Conservation (phyloP, 2,888 invertebrate species). For the Crossocerus cetratus region DNA sequence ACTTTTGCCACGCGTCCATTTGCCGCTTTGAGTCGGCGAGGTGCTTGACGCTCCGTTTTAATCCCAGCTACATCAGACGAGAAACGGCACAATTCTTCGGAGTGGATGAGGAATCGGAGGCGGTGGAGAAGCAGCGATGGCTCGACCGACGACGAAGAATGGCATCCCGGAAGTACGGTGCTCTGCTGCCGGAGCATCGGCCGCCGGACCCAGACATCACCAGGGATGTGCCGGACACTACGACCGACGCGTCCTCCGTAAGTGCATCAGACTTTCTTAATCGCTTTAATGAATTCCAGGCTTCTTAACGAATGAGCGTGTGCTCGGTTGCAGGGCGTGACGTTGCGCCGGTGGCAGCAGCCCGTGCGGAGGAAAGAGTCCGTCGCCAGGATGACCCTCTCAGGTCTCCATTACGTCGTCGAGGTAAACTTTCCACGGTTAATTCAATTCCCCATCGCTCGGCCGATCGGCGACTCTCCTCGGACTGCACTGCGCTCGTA, state of each 20-base stretch:
- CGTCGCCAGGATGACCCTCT: slow-evolving; percentile 89
- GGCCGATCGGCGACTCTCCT: background rate
- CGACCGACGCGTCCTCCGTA: slow-evolving; percentile 72
- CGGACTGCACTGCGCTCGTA: slow-evolving; percentile 19
- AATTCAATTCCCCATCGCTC: background rate
- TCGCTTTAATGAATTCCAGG: background rate
- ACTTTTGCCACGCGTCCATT: background rate
- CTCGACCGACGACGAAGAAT: slow-evolving; percentile 87
- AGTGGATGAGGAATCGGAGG: slow-evolving; percentile 87
- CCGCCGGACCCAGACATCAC: slow-evolving; percentile 82
- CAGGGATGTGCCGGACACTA: slow-evolving; percentile 73
- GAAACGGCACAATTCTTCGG: slow-evolving; percentile 93
- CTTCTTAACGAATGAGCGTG: background rate
- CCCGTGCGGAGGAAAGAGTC: slow-evolving; percentile 85
- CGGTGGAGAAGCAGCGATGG: slow-evolving; percentile 87
- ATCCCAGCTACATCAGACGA: slow-evolving; percentile 86
- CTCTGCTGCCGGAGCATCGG: slow-evolving; percentile 80
- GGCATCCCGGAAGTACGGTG: slow-evolving; percentile 84
- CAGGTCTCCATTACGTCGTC: slow-evolving; percentile 88
- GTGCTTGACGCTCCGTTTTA: slow-evolving; percentile 12
- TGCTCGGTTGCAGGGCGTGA: slow-evolving; percentile 78
- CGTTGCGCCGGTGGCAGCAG: slow-evolving; percentile 75
- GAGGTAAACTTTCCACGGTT: slow-evolving; percentile 80
- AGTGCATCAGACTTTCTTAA: slow-evolving; percentile 53
- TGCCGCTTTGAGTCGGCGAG: background rate